A percentile compares a stretch with the other conserved stretches of the same genome.
These are phyloP conservation scores for Varanus komodoensis DNA, from an alignment of 2,113 vertebrate genomes.

Conservation along the genomic window DNA sequence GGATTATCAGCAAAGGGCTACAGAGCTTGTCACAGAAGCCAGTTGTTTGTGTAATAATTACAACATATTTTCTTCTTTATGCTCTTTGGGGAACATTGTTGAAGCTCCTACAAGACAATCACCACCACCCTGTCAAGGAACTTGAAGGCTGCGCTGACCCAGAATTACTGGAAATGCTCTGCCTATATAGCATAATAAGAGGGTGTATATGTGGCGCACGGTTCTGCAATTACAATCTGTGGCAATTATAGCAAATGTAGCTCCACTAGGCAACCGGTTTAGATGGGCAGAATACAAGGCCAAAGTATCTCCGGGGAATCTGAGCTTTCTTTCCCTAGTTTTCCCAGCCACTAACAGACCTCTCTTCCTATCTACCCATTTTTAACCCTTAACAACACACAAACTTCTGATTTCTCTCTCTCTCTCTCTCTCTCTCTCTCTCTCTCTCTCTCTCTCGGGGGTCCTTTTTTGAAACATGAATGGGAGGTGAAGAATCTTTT, in stretches of 20 bases:
- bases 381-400: not conserved
- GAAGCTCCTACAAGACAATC: constrained; percentile 8
- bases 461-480: no score
- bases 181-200: constrained; percentile 35
- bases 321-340: not conserved
- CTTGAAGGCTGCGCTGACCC: constrained; percentile 21
- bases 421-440: no score
- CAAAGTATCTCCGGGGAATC: constrained; percentile 18
- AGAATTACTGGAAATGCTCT: constrained; percentile 39
- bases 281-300: constrained; percentile 18
- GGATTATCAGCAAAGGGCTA: not conserved
- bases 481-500: not conserved
- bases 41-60: not conserved
- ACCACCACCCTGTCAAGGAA: not conserved
- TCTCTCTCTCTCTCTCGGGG: not conserved
- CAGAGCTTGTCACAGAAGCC: not conserved
- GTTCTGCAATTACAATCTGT: constrained; percentile 39
- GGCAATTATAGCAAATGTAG: constrained; percentile 37
- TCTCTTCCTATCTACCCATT: not conserved
- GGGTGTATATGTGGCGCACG: constrained; percentile 25
- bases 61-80: constrained; percentile 13
- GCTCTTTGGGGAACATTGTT: constrained; percentile 13
- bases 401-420: not conserved
- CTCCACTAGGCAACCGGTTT: constrained; percentile 18
- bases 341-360: not conserved